Evolutionary conservation across 2,888 invertebrate species (phyloP).

Genomic region (Noctua janthe): DNA sequence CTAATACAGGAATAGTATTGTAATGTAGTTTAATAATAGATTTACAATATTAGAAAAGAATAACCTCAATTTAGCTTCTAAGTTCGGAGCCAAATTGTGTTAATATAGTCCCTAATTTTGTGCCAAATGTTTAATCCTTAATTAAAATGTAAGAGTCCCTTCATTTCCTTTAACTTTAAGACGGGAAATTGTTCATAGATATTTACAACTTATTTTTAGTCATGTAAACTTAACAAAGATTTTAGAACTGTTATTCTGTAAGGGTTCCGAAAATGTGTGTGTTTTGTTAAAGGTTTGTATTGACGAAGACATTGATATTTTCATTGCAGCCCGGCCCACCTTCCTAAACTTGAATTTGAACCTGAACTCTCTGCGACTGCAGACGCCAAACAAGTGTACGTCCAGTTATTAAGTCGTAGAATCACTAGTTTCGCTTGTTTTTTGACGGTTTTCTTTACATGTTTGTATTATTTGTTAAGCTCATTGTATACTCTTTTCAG

Average conservation of each 20-base stretch:
- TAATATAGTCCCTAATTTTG: slow-evolving; percentile 11
- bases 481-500: slow-evolving; percentile 72
- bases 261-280: slow-evolving; percentile 43
- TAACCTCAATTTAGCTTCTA: slow-evolving; percentile 18
- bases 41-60: slow-evolving; percentile 18
- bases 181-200: slow-evolving; percentile 15
- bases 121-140: slow-evolving; percentile 8
- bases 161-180: slow-evolving; percentile 31
- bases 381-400: slow-evolving; percentile 97
- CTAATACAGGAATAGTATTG: slow-evolving; percentile 22
- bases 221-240: slow-evolving; percentile 19
- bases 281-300: slow-evolving; percentile 66
- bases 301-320: slow-evolving; percentile 81
- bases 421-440: slow-evolving; percentile 87
- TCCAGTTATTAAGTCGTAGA: slow-evolving; percentile 86
- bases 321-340: slow-evolving; percentile 98
- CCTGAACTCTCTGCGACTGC: slow-evolving; percentile 97
- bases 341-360: slow-evolving; percentile 99
- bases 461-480: slow-evolving; percentile 68
- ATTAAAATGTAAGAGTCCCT: slow-evolving; percentile 12
- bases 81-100: slow-evolving; percentile 24
- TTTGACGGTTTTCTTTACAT: slow-evolving; percentile 69
- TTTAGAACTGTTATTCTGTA: slow-evolving; percentile 23
- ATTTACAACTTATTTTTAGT: slow-evolving; percentile 1
- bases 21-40: slow-evolving; percentile 37